Base-by-base conservation (phyloP, 2,113 vertebrate genomes). In the Chamaetylas fuelleborni region DNA sequence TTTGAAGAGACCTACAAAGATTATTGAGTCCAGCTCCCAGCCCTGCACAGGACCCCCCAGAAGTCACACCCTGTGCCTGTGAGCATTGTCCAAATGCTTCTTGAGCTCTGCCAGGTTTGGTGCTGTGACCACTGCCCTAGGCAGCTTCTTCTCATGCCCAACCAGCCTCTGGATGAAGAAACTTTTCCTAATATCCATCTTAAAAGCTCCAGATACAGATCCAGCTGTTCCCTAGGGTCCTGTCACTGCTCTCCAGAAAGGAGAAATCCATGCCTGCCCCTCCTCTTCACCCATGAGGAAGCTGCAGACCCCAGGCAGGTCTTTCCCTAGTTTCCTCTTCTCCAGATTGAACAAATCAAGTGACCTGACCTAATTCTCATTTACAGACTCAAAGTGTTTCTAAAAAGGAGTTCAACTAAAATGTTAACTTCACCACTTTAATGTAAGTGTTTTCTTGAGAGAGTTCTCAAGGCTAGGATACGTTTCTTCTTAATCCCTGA, bases 201-300 rank as follows among this genome's bases (percentile, higher is more conserved):
- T 33, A 60, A 45, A 60, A 77, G 4, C 33, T 45, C 18, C 54
- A 36, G 43, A 36, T 43, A 43, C 7, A 36, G 11, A 11, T 58
- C 25, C 43, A 69, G 33, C 4, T 36, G 18, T 53, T 69, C 26
- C 26, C 12, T 13, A 40, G 23, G 29, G 8, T n/a, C 8, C 43
- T 67, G 36, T 36, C 33, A 33, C 9, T 67, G 36, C 11, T 60
- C 36, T 26, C 26, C 26, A 77, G 31, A 50, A 36, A 47, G 12
- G 4, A 33, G 20, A 60, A 5, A 60, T 33, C 43, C 34, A 25
- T 60, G 14, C 14, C 33, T 43, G 50, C 19, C 12, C 7, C 9
- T 38, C 26, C 18, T 77, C 33, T 45, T 33, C 4, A 22, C 5
- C 33, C 1, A 0, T 2, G 4, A 69, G 28, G 38, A 69, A 53